Evolutionary conservation across 2,113 vertebrate genomes (phyloP), one percentile per base, ranked within the genome.

Genomic region (Erinaceus europaeus): DNA sequence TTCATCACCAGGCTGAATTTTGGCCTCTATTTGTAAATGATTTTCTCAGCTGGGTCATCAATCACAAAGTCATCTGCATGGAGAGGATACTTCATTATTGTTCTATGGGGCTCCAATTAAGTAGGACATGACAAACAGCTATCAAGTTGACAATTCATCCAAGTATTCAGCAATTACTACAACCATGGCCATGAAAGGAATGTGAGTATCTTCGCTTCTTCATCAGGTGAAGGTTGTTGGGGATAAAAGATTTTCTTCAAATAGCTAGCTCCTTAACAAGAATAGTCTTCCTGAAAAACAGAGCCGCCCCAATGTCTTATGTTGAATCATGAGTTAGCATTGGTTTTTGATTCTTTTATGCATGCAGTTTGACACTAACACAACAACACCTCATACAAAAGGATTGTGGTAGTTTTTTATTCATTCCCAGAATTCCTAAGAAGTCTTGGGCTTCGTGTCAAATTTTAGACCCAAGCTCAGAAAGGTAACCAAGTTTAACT

Each of bases 41-140:
- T 95, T 93, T 93, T 94, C 68, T 88, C 53, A 65, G 85, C 87
- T 90, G 32, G 78, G 78, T 94, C 92, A 94, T 94, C 91, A 93
- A 84, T 91, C 94, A 95, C 92, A 86, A 72, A 94, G 82, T 83
- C 57, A 77, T 95, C 91, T 94, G 81, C 85, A 94, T 94, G 76
- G 96, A 94, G 84, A 81, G 82, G 88, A 90, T 67, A 44, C 82
- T 89, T 95, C 92, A 71, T 85, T 91, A 93, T 86, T 88, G 64
- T 90, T 38, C 77, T 88, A 50, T 93, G 42, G 93, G 78, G 14
- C 85, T 95, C 95, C 91, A 89, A 50, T 89, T 95, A 93, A 92
- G 64, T 53, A 78, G 90, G 42, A 95, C 71, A 88, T 61, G 76
- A 90, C 84, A 88, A 95, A 92, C 55, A 93, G 55, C 84, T 81